phyloP scores from a whole-genome alignment of 1,140 invertebrate genomes.

The Lepeophtheirus salmonis region DNA sequence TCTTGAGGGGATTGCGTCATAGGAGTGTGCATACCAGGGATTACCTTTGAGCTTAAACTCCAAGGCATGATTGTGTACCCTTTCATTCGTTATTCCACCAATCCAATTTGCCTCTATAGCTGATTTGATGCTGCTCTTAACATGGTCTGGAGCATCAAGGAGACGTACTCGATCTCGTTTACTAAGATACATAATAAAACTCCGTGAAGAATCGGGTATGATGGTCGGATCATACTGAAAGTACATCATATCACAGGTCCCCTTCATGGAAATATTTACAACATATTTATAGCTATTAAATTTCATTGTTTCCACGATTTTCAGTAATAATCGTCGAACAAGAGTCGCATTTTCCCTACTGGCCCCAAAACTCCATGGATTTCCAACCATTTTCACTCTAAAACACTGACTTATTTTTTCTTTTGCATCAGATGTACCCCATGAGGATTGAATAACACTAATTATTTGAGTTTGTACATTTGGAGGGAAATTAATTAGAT shows the following conservation, averaged over 20 bases:
- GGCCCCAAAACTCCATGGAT: neutral
- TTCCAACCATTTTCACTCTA: neutral
- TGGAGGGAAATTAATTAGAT: neutral
- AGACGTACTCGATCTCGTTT: neutral
- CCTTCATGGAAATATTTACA: neutral
- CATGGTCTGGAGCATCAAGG: neutral
- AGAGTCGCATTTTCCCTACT: neutral
- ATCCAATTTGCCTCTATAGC: neutral
- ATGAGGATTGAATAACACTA: neutral
- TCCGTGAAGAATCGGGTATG: neutral
- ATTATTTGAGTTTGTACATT: neutral
- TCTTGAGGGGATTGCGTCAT: neutral
- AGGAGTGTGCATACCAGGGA: neutral
- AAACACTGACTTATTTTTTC: neutral
- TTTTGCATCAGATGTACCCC: neutral
- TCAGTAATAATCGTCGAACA: neutral
- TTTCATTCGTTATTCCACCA: neutral
- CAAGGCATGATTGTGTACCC: neutral
- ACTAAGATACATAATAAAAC: neutral
- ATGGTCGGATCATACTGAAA: neutral
- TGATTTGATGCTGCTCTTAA: neutral
- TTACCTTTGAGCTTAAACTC: neutral
- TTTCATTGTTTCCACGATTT: neutral
- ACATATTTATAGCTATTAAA: neutral
- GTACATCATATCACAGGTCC: neutral